Percentiles rank a stretch among this genome's conserved stretches.
Conservation (phyloP, 2,888 invertebrate genomes). For the Rugalucina vietnamica region DNA sequence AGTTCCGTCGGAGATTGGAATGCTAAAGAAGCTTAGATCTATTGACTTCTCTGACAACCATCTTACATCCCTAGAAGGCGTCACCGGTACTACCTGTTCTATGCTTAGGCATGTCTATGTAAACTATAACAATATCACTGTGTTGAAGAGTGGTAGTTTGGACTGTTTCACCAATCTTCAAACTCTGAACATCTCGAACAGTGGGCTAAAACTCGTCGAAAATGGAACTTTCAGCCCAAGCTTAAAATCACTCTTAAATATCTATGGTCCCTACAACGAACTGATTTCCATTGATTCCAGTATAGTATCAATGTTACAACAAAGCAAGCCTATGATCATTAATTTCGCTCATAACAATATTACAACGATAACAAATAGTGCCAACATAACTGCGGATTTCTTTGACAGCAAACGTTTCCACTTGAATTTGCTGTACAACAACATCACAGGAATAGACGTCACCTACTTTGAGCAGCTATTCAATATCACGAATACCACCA, state of each 20-base stretch:
- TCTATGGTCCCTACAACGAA: slow-evolving; percentile 32
- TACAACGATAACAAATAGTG: slow-evolving; percentile 27
- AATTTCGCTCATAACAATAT: slow-evolving; percentile 44
- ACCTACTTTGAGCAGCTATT: slow-evolving; percentile 31
- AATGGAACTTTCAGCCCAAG: slow-evolving; percentile 41
- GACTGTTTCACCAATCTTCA: slow-evolving; percentile 37
- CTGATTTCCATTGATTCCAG: slow-evolving; percentile 33
- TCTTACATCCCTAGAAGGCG: not conserved
- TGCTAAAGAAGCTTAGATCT: slow-evolving; percentile 3
- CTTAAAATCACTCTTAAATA: not conserved
- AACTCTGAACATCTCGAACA: slow-evolving; percentile 24
- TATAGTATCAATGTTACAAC: not conserved
- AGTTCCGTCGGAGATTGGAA: slow-evolving; percentile 24
- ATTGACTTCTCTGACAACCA: slow-evolving; percentile 39
- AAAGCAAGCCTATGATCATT: not conserved
- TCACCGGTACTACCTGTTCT: slow-evolving; percentile 9
- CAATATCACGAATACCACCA: not conserved
- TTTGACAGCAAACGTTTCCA: not conserved
- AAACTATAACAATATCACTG: slow-evolving; percentile 33
- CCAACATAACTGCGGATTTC: slow-evolving; percentile 21
- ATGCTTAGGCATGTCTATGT: slow-evolving; percentile 16
- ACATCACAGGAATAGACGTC: slow-evolving; percentile 21
- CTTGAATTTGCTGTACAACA: slow-evolving; percentile 26
- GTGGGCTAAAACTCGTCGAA: slow-evolving; percentile 29
- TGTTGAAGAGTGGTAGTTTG: slow-evolving; percentile 16